These are phyloP conservation scores for Xerus inauris DNA, from an alignment of 2,113 vertebrate species.

Conservation along the genomic window DNA sequence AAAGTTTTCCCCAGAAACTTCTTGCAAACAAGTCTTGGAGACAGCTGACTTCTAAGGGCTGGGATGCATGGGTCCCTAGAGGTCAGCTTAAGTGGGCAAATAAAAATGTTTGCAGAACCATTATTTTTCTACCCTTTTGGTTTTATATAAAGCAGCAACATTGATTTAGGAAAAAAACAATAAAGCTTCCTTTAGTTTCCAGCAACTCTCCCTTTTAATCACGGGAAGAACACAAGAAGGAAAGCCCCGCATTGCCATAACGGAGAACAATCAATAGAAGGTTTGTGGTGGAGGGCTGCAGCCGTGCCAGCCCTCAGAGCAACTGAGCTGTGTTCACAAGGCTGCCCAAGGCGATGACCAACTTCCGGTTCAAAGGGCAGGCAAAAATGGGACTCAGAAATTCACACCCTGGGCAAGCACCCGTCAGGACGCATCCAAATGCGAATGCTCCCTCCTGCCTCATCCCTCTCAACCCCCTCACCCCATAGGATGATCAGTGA, in stretches of 20 bases:
- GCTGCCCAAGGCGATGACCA: fast-evolving
- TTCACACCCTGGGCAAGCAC: fast-evolving
- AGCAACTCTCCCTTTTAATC: constrained; percentile 7
- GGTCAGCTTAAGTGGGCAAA: neutral
- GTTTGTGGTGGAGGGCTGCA: fast-evolving
- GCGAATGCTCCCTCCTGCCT: no score
- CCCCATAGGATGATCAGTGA: fast-evolving
- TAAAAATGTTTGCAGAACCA: neutral
- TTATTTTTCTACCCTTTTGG: neutral
- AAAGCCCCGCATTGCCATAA: fast-evolving
- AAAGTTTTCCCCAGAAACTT: constrained; percentile 68
- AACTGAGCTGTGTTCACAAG: no score
- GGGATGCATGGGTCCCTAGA: neutral
- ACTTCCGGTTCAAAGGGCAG: neutral
- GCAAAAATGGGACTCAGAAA: neutral
- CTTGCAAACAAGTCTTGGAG: constrained; percentile 20
- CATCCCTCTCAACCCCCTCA: fast-evolving
- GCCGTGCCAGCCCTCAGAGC: fast-evolving
- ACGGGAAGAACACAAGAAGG: neutral
- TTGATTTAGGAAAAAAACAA: neutral
- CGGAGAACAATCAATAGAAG: neutral
- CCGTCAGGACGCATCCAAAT: no score
- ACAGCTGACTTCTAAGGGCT: neutral
- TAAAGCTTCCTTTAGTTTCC: neutral
- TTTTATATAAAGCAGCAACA: neutral